These are phyloP conservation scores for Anolis carolinensis DNA, from an alignment of 2,113 vertebrate genomes.

Conservation along the genomic window DNA sequence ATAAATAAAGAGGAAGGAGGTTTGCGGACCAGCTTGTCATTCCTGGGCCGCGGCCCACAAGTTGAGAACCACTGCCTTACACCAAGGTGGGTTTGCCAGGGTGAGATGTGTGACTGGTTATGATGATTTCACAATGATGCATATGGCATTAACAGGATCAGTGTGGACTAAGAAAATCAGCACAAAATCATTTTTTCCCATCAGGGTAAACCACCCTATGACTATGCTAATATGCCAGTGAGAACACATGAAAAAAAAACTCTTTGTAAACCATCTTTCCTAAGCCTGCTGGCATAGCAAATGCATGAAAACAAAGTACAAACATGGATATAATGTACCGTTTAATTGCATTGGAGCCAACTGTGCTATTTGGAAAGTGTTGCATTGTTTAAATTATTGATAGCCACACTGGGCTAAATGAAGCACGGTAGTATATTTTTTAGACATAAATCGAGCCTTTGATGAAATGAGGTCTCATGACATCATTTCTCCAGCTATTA, in stretches of 20 bases:
- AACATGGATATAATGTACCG: slow-evolving; percentile 22
- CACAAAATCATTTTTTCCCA: no score
- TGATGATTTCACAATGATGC: no score
- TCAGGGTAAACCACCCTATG: no score
- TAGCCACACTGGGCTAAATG: slow-evolving; percentile 7
- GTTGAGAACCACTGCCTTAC: no score
- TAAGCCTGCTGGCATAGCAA: slow-evolving; percentile 16
- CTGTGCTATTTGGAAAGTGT: slow-evolving; percentile 32
- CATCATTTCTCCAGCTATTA: slow-evolving; percentile 9
- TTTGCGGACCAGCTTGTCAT: no score
- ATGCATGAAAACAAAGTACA: slow-evolving; percentile 34
- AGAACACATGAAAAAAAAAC: background rate
- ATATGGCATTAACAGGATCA: no score
- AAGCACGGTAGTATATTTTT: slow-evolving; percentile 29
- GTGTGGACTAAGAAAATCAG: no score
- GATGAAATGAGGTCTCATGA: background rate
- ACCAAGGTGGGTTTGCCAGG: no score
- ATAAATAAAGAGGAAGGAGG: no score
- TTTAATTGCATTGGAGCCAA: slow-evolving; percentile 37
- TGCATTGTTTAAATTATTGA: slow-evolving; percentile 58
- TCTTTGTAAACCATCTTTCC: background rate
- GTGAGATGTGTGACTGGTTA: no score
- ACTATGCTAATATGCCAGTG: slow-evolving; percentile 4
- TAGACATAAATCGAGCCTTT: slow-evolving; percentile 31
- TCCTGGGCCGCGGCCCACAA: no score